Base-by-base conservation (phyloP, 1,140 invertebrate genomes). In the roundworm (Caenorhabditis elegans) region DNA sequence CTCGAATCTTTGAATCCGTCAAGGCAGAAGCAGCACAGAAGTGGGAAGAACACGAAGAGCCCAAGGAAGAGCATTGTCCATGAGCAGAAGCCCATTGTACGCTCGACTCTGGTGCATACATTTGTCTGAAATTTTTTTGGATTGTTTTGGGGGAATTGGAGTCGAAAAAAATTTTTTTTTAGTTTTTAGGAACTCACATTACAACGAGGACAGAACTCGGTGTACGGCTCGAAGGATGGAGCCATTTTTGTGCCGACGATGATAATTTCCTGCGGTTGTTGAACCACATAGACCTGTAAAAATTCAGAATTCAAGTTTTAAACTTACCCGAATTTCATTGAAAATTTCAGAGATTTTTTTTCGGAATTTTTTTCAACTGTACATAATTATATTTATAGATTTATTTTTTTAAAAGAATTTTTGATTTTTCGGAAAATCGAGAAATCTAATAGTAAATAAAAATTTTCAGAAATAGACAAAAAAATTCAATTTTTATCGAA, bases 41-140 rank as follows among this genome's bases (percentile, higher is more conserved):
- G 76, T 39, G 76, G 76, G 22, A 77, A 77, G 48, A 77, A 77
- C 22, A 77, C 76, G 76, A 77, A 77, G 46, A 77, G 24, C 22
- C 76, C 76, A 3, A 77, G 13, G 19, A 48, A 48, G 28, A 77
- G 36, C 76, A 77, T 77, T 13, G 48, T 48, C 76, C 76, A 77
- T 3, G 76, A 77, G 46, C 76, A 77, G 46, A 47, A 77, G 48
- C 76, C 76, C 76, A 77, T 77, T 15, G 34, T 22, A 13, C 34
- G 46, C 22, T 51, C 48, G 0, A 77, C 76, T 11, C 28, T 24
- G 3, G 76, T 77, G 19, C 13, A 13, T 6, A 77, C 76, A 10
- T 6, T 77, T 22, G 24, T 28, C 76, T 77, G 76, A 0, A 77
- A 49, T 49, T 77, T 76, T 28, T 76, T 13, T 55, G 11, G 26